Conservation (phyloP, 2,888 invertebrate species). For the Caenorhabditis afra region DNA sequence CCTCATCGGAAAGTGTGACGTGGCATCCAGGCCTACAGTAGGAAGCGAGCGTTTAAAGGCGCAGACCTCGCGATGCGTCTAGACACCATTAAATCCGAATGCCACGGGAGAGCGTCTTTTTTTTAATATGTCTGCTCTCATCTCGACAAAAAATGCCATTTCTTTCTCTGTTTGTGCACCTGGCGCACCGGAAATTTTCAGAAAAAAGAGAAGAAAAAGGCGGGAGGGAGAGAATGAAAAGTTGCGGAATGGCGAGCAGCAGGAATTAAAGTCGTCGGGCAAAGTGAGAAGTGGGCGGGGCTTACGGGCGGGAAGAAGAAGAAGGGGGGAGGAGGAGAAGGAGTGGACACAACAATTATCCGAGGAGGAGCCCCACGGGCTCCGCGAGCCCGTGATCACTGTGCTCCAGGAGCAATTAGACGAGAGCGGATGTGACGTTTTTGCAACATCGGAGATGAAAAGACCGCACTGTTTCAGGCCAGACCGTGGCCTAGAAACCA, state of each 20-base stretch:
- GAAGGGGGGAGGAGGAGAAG: too few species aligned
- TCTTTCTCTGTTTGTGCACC: conserved; percentile 31
- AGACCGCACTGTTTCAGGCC: too few species aligned
- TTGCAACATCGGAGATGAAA: not conserved
- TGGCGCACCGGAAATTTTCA: conserved; percentile 4
- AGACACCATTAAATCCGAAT: conserved; percentile 13
- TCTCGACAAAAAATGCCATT: not conserved
- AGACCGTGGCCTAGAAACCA: too few species aligned
- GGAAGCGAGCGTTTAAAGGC: not conserved
- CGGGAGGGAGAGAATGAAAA: conserved; percentile 7
- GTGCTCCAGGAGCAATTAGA: conserved; percentile 42
- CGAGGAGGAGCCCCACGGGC: not conserved
- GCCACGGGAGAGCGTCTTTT: not conserved
- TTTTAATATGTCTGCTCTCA: not conserved
- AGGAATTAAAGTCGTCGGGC: conserved; percentile 9
- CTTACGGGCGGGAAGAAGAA: too few species aligned
- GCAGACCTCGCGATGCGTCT: conserved; percentile 23
- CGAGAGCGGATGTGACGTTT: not conserved
- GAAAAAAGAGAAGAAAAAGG: conserved; percentile 6
- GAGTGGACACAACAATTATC: conserved; percentile 57
- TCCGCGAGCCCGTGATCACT: conserved; percentile 34
- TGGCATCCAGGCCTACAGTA: too few species aligned
- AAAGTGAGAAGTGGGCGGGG: conserved; percentile 19
- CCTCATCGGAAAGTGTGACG: too few species aligned
- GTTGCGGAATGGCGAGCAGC: conserved; percentile 35